Evolutionary conservation across 2,113 vertebrate species (phyloP), one percentile per base, ranked within the genome.

Genomic region (Thunnus maccoyii): DNA sequence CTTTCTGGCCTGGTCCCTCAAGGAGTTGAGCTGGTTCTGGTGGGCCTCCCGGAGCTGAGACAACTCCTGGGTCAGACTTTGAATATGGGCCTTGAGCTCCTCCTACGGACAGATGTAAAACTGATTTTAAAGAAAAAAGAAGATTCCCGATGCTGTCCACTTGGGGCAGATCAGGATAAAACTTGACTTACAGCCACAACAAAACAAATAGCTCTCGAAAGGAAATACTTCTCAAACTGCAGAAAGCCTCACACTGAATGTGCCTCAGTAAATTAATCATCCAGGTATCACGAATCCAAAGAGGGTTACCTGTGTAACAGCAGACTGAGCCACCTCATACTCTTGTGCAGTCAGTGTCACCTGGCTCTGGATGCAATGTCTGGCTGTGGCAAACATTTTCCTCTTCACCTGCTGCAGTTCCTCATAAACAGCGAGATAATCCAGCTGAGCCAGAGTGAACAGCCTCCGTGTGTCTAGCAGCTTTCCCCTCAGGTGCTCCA

Each of bases 361-460:
- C 86, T 98, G 96, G 86, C 93, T 97, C 44, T 96, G 95, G 89
- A 99, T 96, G 6, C 96, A 96, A 22, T 96, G 96, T 90, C 96
- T 96, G 2, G 96, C 96, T 51, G 96, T 93, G 76, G 83, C 85
- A 80, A 99, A 97, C 2, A 99, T 91, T 52, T 95, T 96, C 92
- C 94, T 95, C 87, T 97, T 97, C 86, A 96, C 95, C 85, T 93
- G 93, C 1, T 93, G 84, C 81, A 96, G 94, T 67, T 99, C 96
- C 9, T 97, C 96, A 61, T 88, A 82, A 61, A 97, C 90, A 32
- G 92, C 88, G 2, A 94, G 89, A 54, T 95, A 93, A 86, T 97
- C 96, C 72, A 97, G 91, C 88, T 97, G 96, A 51, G 93, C 93
- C 57, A 94, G 93, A 18, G 96, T 92, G 0, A 97, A 95, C 67